Base-by-base conservation (phyloP, 2,888 invertebrate species). In the Nephrocerus scutellatus region DNA sequence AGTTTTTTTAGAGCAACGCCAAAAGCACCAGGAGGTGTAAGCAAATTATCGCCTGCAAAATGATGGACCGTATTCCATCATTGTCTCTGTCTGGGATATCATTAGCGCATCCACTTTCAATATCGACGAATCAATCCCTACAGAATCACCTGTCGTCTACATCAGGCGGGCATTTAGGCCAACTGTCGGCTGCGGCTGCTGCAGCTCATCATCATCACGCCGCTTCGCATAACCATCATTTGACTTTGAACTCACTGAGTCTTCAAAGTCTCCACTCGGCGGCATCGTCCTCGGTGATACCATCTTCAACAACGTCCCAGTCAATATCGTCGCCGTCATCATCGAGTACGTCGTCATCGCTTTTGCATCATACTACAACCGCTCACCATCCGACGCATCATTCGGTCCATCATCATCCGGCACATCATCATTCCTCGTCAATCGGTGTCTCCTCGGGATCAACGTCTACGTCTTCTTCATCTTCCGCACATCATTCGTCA, bases 41-140 rank as follows among this genome's bases (percentile, higher is more conserved):
- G n/a, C n/a, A n/a, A n/a, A n/a, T n/a, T n/a, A n/a, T n/a, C 51
- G 36, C 53, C 49, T 44, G 45, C 49, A 62, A 59, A 59, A 68
- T 68, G 69, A 68, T 68, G 68, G 68, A 68, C 59, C 62, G 69
- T 52, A 65, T 68, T 54, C 68, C 69, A 57, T 66, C 69, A 41
- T 48, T 68, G 50, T 63, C 68, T 50, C 59, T 68, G 42, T 63
- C 68, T 45, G 69, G 69, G 52, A 56, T 68, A 56, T 66, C 68
- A 53, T 60, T 68, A 50, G 61, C 69, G 40, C 68, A 68, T 60
- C 68, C 69, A 46, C 54, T 63, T 35, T 58, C 62, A 50, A 57
- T 59, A 44, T 56, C 60, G 41, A 55, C 57, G 22, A 55, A 56
- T 40, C 58, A 58, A 45, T 52, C 53, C 45, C 46, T 67, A 39